Percentiles rank a stretch among this genome's conserved stretches.
phyloP scores from a whole-genome alignment of 2,113 vertebrate genomes.

The Tupaia tana region DNA sequence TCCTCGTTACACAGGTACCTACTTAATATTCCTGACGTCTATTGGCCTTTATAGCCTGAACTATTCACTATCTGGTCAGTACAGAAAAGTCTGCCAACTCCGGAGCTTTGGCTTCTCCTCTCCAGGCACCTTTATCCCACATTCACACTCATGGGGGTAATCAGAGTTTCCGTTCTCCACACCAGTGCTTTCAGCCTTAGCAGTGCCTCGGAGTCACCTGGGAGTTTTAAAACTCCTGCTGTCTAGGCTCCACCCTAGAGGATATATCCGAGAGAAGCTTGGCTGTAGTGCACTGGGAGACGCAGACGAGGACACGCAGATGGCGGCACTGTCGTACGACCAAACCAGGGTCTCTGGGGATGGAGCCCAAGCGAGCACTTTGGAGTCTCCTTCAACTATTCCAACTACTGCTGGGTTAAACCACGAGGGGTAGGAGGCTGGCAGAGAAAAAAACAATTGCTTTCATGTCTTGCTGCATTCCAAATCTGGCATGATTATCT shows the following conservation, averaged over 20 bases:
- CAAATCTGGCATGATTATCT: neutral
- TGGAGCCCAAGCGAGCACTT: neutral
- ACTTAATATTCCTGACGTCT: neutral
- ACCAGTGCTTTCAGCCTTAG: neutral
- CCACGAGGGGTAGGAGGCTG: neutral
- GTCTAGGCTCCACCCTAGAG: neutral
- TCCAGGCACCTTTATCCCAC: neutral
- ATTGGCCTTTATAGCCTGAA: neutral
- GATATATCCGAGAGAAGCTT: too few relatives aligned
- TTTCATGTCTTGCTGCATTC: neutral
- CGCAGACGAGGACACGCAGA: too few relatives aligned
- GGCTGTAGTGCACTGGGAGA: too few relatives aligned
- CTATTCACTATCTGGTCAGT: neutral
- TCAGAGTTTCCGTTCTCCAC: neutral
- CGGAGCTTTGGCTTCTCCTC: neutral
- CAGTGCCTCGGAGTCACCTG: neutral
- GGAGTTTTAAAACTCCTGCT: neutral
- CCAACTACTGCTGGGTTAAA: neutral
- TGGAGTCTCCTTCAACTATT: too few relatives aligned
- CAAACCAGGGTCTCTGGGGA: neutral
- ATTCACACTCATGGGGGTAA: too few relatives aligned
- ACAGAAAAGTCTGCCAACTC: neutral
- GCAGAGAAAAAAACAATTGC: neutral
- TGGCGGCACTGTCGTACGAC: too few relatives aligned
- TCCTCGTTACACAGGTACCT: neutral